phyloP scores from a whole-genome alignment of 2,113 vertebrate species.

The Meles meles region DNA sequence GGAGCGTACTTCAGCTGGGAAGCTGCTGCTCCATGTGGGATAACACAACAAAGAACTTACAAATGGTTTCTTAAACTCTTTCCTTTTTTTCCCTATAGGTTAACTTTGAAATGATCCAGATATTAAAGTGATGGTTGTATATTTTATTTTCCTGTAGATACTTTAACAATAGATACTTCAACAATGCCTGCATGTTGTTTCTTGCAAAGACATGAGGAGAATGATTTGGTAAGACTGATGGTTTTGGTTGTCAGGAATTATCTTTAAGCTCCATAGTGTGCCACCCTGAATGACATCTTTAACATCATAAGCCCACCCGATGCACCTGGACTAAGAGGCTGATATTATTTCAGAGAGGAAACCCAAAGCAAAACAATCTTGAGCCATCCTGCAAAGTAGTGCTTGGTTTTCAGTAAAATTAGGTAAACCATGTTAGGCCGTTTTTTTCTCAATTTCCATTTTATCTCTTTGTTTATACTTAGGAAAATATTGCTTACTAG shows the following conservation, averaged over 20 bases:
- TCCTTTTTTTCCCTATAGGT: background rate
- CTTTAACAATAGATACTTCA: background rate
- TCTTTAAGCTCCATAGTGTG: background rate
- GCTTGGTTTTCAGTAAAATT: background rate
- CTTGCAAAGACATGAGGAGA: background rate
- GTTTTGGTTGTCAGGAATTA: background rate
- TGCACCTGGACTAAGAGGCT: background rate
- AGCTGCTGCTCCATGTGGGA: background rate
- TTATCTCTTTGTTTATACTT: background rate
- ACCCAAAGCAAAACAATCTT: background rate
- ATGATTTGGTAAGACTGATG: background rate
- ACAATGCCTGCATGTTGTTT: background rate
- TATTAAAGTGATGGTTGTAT: background rate
- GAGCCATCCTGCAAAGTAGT: background rate
- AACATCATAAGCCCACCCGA: background rate
- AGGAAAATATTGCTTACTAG: background rate
- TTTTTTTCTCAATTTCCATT: background rate
- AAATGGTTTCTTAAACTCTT: background rate
- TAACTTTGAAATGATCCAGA: background rate
- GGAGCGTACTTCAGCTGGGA: background rate
- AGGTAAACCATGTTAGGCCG: background rate
- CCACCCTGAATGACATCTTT: background rate
- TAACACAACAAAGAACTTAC: background rate
- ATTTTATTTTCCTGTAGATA: constrained; percentile 10
- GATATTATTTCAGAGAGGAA: background rate